Conservation (phyloP, 1,140 invertebrate genomes). For the Pseudachorutes palmiensis region DNA sequence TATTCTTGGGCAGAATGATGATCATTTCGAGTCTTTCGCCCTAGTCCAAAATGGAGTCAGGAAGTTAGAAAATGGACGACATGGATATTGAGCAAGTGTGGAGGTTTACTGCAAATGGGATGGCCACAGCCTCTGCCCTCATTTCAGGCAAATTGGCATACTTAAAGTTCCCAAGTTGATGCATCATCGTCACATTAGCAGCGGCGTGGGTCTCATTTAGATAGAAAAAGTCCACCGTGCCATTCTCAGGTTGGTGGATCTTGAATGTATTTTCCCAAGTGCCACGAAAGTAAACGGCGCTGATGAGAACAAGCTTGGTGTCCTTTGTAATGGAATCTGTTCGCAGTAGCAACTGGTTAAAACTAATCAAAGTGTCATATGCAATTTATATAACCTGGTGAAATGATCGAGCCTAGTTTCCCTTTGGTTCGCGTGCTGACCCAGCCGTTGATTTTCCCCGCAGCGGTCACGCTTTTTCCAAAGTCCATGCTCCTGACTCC, state of each 20-base stretch:
- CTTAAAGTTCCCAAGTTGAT: background rate
- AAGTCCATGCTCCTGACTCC: background rate
- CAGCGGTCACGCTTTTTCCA: background rate
- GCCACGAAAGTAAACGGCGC: conserved; percentile 2
- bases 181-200: background rate
- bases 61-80: background rate
- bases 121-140: conserved; percentile 1
- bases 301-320: conserved; percentile 1
- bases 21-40: background rate
- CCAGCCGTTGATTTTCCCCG: background rate
- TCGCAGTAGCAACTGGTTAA: no score
- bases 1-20: background rate
- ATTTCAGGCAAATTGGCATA: conserved; percentile 5
- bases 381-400: background rate
- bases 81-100: background rate
- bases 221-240: background rate
- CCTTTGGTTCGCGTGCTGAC: background rate
- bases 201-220: background rate
- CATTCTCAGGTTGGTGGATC: background rate
- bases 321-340: background rate
- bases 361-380: no score
- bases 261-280: background rate
- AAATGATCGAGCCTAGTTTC: background rate
- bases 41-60: background rate
- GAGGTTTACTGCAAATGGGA: background rate